These are phyloP conservation scores for Coelopa frigida DNA, from an alignment of 1,140 invertebrate species.

Conservation along the genomic window DNA sequence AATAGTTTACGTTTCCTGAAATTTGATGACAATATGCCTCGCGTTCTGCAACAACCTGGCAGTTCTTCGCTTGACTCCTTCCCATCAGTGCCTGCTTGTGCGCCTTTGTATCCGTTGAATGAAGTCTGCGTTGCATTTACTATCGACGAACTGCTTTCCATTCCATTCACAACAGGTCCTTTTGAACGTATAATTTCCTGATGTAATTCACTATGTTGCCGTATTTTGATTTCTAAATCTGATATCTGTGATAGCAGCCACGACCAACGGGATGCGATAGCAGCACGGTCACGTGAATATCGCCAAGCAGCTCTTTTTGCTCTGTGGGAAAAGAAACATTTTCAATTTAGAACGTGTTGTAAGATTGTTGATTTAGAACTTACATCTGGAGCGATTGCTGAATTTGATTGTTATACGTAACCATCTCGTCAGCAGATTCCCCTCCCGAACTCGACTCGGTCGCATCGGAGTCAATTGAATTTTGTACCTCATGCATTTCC, in stretches of 20 bases:
- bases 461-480: constrained; percentile 80
- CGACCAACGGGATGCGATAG: constrained; percentile 78
- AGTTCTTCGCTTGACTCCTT: background rate
- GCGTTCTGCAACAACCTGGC: constrained; percentile 24
- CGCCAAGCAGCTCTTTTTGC: constrained; percentile 75
- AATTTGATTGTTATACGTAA: constrained; percentile 67
- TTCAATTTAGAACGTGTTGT: background rate
- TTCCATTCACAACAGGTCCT: constrained; percentile 43
- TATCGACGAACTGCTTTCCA: no score
- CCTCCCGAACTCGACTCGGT: constrained; percentile 89
- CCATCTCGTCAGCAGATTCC: constrained; percentile 86
- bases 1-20: constrained; percentile 71
- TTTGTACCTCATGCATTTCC: constrained; percentile 63
- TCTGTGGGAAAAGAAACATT: constrained; percentile 47
- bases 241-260: constrained; percentile 88
- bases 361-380: constrained; percentile 46
- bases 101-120: constrained; percentile 8
- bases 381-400: constrained; percentile 69
- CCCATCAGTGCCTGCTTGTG: background rate
- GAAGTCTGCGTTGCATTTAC: background rate
- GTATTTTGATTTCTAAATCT: constrained; percentile 85
- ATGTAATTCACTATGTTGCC: constrained; percentile 78
- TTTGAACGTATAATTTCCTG: constrained; percentile 56
- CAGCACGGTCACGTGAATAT: constrained; percentile 71
- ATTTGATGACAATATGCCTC: constrained; percentile 40